Evolutionary conservation across 2,888 invertebrate species (phyloP).

Genomic region (Trichogramma dendrolimi): DNA sequence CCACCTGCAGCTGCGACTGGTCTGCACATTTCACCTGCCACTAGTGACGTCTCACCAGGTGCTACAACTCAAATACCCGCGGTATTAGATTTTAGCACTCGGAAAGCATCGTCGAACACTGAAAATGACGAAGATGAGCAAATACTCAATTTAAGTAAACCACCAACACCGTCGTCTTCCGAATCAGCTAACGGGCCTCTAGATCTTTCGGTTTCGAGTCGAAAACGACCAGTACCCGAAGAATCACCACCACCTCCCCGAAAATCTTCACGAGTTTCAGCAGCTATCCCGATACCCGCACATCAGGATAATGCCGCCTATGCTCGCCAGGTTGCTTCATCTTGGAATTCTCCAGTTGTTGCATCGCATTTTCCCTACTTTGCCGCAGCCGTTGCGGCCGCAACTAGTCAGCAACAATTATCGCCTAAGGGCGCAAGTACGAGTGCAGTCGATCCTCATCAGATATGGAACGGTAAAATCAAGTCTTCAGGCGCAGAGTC

Average conservation of each 20-base stretch:
- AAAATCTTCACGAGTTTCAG: conserved; percentile 60
- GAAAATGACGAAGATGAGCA: conserved; percentile 62
- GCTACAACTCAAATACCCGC: conserved; percentile 51
- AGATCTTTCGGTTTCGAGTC: conserved; percentile 73
- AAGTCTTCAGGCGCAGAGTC: conserved; percentile 61
- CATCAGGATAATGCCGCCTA: conserved; percentile 52
- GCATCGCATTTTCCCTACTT: conserved; percentile 75
- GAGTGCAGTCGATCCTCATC: conserved; percentile 51
- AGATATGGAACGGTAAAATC: conserved; percentile 74
- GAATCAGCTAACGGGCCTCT: conserved; percentile 64
- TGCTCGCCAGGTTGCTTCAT: conserved; percentile 66
- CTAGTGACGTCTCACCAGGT: conserved; percentile 52
- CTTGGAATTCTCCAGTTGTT: conserved; percentile 76
- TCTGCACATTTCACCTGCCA: conserved; percentile 58
- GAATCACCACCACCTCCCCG: conserved; percentile 60
- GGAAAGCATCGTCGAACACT: conserved; percentile 56
- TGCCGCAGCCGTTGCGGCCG: conserved; percentile 73
- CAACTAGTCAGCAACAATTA: conserved; percentile 59
- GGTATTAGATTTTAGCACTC: conserved; percentile 78
- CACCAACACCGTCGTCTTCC: conserved; percentile 58
- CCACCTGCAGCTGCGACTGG: conserved; percentile 56
- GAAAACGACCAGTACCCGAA: conserved; percentile 67
- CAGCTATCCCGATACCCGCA: conserved; percentile 30
- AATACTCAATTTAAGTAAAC: conserved; percentile 69
- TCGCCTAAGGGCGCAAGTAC: conserved; percentile 66